phyloP scores from a whole-genome alignment of 2,113 vertebrate species.

The Spheniscus mendiculus region DNA sequence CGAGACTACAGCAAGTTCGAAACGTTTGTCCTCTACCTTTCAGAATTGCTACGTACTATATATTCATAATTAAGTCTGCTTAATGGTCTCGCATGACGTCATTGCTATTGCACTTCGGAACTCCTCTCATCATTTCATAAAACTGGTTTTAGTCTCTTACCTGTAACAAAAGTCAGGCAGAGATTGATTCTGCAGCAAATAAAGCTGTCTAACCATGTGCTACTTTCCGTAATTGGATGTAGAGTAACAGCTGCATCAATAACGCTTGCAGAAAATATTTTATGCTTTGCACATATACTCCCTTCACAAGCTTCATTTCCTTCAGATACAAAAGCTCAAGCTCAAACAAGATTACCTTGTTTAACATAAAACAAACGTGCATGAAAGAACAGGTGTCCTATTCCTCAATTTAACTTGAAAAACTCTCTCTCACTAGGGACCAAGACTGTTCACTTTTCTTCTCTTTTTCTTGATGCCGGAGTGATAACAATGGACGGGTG shows the following conservation, averaged over 20 bases:
- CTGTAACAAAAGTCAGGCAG: background rate
- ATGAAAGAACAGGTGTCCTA: background rate
- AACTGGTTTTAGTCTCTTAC: background rate
- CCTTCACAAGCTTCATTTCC: background rate
- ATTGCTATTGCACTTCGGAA: background rate
- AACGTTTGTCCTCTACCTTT: background rate
- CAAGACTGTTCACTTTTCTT: background rate
- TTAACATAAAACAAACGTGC: background rate
- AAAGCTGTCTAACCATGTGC: background rate
- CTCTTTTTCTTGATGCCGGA: background rate
- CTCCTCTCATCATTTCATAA: background rate
- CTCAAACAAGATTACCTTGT: background rate
- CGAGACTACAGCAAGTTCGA: background rate
- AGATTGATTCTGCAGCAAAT: conserved; percentile 5
- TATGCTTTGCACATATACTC: background rate
- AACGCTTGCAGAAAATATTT: background rate
- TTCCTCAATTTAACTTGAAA: background rate
- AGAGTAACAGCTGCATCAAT: background rate
- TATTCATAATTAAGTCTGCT: background rate
- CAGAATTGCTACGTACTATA: background rate
- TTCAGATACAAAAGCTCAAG: background rate
- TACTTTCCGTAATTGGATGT: background rate
- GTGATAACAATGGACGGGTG: accelerated
- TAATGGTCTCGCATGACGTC: background rate
- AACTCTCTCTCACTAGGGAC: background rate